Evolutionary conservation across 37 sponge, comb jelly and placozoan genomes (phyloP), one percentile per base, ranked within the genome.

Genomic region (Dysidea cf. avara): DNA sequence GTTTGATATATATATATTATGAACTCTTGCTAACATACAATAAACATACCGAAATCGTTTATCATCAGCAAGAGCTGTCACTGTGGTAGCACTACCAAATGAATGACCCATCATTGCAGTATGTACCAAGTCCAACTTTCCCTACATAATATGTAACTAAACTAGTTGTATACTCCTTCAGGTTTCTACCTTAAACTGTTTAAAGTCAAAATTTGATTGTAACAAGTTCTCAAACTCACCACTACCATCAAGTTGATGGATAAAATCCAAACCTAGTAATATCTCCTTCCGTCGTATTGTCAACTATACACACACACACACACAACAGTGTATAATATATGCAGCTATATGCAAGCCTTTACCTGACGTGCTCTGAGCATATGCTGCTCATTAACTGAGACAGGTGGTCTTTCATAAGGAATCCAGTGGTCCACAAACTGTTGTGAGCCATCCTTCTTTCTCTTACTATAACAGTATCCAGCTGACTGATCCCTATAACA

Each of bases 81-180:
- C 48, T 12, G 81, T 72, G 31, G 91, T 81, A 0, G 75, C 77
- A 0, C 74, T 86, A 47, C 91, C 91, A 71, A 81, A 90, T 25
- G 91, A 90, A 47, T 90, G 91, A 0, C 91, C 91, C 69, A 84
- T 85, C 14, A 83, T 60, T 30, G 64, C 86, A 47, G 69, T 74
- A 25, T 28, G 69, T 17, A 53, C 62, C 20, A 90, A 2, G 36
- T 90, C 74, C 43, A 84, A 39, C 14, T 86, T 56, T 18, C 73
- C 78, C 80, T 84, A 26, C n/a, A n/a, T n/a, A n/a, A 12, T 68
- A 7, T 39, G 63, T 71, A 53, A 16, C 36, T 5, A 62, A n/a
- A n/a, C n/a, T n/a, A n/a, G n/a, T n/a, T n/a, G 51, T 43, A 43
- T 12, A 12, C 9, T 43, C 46, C 46, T 43, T 43, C 46, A 12